Evolutionary conservation across 1,140 invertebrate genomes (phyloP).

Genomic region (Heliconius himera): DNA sequence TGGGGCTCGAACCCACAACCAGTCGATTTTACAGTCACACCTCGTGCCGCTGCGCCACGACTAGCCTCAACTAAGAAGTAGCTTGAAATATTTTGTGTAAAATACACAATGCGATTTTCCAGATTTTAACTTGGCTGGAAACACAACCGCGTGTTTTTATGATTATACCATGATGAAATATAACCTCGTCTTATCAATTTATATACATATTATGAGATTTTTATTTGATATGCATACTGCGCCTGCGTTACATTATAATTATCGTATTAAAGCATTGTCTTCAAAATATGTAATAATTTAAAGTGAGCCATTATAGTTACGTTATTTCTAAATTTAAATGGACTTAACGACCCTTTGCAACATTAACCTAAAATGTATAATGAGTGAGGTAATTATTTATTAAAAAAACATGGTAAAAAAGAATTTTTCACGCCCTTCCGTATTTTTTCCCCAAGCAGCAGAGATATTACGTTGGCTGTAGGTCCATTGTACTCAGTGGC

Average conservation of each 20-base stretch:
- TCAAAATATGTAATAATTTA: background rate
- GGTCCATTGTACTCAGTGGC: too few species aligned
- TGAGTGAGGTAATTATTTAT: background rate
- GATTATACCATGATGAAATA: background rate
- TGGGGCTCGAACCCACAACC: too few species aligned
- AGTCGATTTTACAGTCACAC: too few species aligned
- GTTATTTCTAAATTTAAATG: background rate
- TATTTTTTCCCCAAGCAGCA: background rate
- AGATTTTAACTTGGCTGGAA: too few species aligned
- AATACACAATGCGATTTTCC: too few species aligned
- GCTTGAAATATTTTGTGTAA: too few species aligned
- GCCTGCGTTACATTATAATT: background rate
- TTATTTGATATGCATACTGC: background rate
- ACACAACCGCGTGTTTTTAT: too few species aligned
- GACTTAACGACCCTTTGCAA: background rate
- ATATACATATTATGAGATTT: background rate
- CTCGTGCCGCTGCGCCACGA: too few species aligned
- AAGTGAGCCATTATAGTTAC: background rate
- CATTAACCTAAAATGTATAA: constrained; percentile 3
- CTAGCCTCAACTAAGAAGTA: too few species aligned
- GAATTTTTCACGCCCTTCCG: background rate
- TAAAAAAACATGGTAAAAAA: background rate
- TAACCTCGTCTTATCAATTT: background rate
- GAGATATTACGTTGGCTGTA: too few species aligned
- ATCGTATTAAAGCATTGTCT: background rate